A percentile compares a stretch with the other conserved stretches of the same genome.
Conservation (phyloP, 1,140 invertebrate genomes). For the Meloidogyne chitwoodi region DNA sequence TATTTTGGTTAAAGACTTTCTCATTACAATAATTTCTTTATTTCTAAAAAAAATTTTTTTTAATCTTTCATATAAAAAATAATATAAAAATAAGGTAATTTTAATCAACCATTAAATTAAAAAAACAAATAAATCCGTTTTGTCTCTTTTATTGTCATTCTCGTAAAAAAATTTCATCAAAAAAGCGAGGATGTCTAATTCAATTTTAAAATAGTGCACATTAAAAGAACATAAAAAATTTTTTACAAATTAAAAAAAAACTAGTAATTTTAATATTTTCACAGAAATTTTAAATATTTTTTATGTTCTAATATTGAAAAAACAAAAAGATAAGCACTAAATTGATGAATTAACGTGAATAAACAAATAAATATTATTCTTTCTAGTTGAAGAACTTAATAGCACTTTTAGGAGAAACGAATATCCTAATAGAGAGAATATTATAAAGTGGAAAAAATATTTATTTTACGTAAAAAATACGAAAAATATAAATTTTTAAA, state of each 20-base stretch:
- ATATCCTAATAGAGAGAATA: no score
- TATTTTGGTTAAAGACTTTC: not conserved
- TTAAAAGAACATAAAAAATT: not conserved
- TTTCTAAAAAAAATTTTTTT: no score
- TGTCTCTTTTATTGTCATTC: not conserved
- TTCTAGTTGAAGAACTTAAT: not conserved
- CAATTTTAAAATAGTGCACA: not conserved
- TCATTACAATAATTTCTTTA: no score
- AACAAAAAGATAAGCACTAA: not conserved
- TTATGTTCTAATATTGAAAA: not conserved
- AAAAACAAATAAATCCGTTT: not conserved
- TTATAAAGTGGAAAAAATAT: no score
- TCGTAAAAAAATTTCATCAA: not conserved
- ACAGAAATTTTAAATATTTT: not conserved
- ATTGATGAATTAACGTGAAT: not conserved
- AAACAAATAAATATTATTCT: not conserved
- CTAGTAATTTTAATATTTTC: no score
- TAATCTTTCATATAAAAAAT: no score
- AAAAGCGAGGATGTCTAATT: not conserved
- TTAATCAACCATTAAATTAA: not conserved
- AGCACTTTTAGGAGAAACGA: no score
- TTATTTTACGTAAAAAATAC: no score
- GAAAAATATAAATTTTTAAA: no score
- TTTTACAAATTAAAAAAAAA: no score
- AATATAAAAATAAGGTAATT: no score